Evolutionary conservation across 2,113 vertebrate species (phyloP).

Genomic region (Brachyhypopomus gauderio): DNA sequence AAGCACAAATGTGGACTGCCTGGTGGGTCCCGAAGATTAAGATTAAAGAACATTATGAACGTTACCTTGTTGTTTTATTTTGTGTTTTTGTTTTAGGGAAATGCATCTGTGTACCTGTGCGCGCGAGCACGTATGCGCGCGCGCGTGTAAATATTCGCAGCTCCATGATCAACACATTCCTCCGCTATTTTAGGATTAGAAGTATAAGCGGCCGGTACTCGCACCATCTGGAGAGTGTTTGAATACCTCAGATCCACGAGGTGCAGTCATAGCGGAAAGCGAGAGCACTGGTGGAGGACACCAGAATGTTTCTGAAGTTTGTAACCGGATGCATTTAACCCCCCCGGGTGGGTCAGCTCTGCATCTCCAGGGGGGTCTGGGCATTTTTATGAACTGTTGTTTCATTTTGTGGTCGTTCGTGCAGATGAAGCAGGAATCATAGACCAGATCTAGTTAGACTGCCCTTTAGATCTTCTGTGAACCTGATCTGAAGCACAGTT

Average conservation of each 20-base stretch:
- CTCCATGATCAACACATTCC: conserved; percentile 38
- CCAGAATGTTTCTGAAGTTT: conserved; percentile 6
- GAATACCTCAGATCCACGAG: neutral
- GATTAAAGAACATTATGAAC: no score
- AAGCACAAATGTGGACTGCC: no score
- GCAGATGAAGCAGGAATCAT: conserved; percentile 2
- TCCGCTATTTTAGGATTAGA: conserved; percentile 45
- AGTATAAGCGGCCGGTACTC: conserved; percentile 24
- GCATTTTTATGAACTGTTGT: neutral
- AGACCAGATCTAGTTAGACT: neutral
- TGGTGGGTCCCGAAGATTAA: no score
- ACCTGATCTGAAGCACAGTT: neutral
- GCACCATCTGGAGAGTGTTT: conserved; percentile 28
- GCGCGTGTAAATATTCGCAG: neutral
- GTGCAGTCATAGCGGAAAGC: neutral
- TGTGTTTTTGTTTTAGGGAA: neutral
- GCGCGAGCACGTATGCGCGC: neutral
- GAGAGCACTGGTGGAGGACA: neutral
- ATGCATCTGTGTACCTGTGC: conserved; percentile 4
- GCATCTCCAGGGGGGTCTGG: neutral
- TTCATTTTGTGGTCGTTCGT: neutral
- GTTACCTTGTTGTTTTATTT: no score
- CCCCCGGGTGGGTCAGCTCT: neutral
- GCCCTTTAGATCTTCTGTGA: neutral
- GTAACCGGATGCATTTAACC: conserved; percentile 22